Conservation (phyloP, 2,113 vertebrate genomes). For the Dromiciops gliroides region DNA sequence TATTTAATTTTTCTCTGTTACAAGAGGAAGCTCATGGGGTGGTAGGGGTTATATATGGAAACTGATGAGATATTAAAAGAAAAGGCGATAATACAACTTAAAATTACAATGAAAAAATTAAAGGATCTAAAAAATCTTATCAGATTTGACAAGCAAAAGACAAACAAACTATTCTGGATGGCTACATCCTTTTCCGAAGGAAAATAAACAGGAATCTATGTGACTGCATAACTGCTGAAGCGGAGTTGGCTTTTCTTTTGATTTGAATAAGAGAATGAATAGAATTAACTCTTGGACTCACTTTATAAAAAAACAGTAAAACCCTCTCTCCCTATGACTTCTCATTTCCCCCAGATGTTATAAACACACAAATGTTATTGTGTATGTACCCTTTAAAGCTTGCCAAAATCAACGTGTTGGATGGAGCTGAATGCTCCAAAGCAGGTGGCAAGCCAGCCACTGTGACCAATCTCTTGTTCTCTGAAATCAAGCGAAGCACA, state of each 20-base stretch:
- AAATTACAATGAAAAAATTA: too few relatives aligned
- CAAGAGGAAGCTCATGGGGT: neutral
- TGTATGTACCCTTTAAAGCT: conserved; percentile 52
- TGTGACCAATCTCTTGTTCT: conserved; percentile 61
- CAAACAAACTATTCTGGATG: neutral
- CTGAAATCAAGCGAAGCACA: conserved; percentile 20
- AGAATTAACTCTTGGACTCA: conserved; percentile 73
- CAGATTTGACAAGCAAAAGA: neutral
- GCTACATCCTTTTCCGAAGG: neutral
- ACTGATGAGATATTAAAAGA: neutral
- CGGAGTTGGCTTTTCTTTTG: conserved; percentile 51
- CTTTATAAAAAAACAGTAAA: conserved; percentile 63
- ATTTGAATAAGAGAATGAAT: conserved; percentile 63
- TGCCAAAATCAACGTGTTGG: conserved; percentile 60
- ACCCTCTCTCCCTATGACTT: neutral
- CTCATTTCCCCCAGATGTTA: conserved; percentile 60
- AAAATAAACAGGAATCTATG: neutral
- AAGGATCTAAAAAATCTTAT: neutral
- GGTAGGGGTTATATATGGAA: neutral
- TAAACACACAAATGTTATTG: conserved; percentile 63
- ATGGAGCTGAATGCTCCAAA: conserved; percentile 55
- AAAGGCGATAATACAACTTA: neutral
- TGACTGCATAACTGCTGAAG: neutral
- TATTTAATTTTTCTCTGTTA: neutral
- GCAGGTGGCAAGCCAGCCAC: conserved; percentile 58